These are phyloP conservation scores for Melanocharis versteri DNA, from an alignment of 2,113 vertebrate species.

Conservation along the genomic window DNA sequence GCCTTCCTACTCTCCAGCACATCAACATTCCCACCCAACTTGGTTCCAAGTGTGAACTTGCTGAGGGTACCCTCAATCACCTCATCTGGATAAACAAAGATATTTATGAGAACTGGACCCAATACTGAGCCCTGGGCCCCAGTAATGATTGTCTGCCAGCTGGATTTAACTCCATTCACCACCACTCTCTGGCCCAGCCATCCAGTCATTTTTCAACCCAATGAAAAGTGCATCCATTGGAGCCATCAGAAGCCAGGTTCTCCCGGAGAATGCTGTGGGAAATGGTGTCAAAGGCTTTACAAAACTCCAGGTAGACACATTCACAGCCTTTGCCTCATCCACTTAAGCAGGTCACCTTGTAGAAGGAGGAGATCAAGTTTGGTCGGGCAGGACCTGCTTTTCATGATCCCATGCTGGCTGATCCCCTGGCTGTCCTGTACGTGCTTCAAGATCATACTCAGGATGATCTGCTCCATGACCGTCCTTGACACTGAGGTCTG, in stretches of 20 bases:
- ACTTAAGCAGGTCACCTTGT: not conserved
- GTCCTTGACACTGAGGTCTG: rapidly evolving
- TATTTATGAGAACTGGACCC: not conserved
- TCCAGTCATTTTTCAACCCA: not conserved
- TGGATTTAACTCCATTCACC: not conserved
- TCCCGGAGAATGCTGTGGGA: not conserved
- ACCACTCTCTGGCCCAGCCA: not conserved
- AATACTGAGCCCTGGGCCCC: not conserved
- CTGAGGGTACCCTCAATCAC: rapidly evolving
- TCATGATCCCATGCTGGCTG: not conserved
- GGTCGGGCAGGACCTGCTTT: not conserved
- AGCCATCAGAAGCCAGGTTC: not conserved
- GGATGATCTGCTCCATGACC: not conserved
- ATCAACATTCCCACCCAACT: rapidly evolving
- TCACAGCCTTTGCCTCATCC: not conserved
- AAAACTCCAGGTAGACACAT: not conserved
- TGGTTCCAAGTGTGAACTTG: not conserved
- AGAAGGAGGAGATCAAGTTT: not conserved
- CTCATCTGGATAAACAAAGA: not conserved
- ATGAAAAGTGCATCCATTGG: not conserved
- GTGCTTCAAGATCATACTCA: not conserved
- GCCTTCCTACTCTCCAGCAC: not conserved
- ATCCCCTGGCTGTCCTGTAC: not conserved
- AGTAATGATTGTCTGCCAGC: no score
- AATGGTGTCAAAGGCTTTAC: not conserved